Conservation (phyloP, 2,797 vertebrate genomes). For the Heliangelus exortis region DNA sequence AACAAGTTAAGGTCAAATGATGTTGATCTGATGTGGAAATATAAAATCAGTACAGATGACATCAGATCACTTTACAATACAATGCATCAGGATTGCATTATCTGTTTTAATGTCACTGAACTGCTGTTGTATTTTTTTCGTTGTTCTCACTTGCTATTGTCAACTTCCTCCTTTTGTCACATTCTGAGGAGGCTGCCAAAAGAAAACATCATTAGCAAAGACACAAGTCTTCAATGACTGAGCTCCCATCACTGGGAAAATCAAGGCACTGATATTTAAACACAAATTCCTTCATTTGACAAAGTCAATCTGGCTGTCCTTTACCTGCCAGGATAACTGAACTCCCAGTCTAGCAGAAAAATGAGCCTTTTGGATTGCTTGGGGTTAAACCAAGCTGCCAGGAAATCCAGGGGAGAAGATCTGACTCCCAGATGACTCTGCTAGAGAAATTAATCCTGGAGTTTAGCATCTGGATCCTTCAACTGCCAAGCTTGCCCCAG, state of each 20-base stretch:
- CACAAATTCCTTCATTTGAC: slow-evolving; percentile 54
- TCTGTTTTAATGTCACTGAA: background rate
- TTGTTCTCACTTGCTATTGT: background rate
- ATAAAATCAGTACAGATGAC: too few species aligned
- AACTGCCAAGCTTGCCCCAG: slow-evolving; percentile 78
- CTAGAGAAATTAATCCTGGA: slow-evolving; percentile 82
- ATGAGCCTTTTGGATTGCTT: slow-evolving; percentile 43
- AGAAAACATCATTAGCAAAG: background rate
- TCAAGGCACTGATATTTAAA: slow-evolving; percentile 52
- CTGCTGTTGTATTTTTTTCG: background rate
- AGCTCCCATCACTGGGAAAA: slow-evolving; percentile 40
- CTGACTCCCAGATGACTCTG: slow-evolving; percentile 74
- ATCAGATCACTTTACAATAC: too few species aligned
- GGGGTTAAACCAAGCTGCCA: slow-evolving; percentile 72
- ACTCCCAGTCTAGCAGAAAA: slow-evolving; percentile 44
- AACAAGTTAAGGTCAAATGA: background rate
- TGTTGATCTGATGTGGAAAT: background rate
- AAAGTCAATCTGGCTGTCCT: slow-evolving; percentile 20
- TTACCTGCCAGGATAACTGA: slow-evolving; percentile 49
- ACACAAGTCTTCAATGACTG: background rate
- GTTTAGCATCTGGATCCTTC: slow-evolving; percentile 82
- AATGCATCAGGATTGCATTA: background rate
- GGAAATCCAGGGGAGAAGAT: slow-evolving; percentile 61
- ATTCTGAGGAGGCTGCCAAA: slow-evolving; percentile 9
- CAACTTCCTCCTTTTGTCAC: background rate